These are phyloP conservation scores for Eidolon helvum DNA, from an alignment of 2,113 vertebrate genomes.

Conservation along the genomic window DNA sequence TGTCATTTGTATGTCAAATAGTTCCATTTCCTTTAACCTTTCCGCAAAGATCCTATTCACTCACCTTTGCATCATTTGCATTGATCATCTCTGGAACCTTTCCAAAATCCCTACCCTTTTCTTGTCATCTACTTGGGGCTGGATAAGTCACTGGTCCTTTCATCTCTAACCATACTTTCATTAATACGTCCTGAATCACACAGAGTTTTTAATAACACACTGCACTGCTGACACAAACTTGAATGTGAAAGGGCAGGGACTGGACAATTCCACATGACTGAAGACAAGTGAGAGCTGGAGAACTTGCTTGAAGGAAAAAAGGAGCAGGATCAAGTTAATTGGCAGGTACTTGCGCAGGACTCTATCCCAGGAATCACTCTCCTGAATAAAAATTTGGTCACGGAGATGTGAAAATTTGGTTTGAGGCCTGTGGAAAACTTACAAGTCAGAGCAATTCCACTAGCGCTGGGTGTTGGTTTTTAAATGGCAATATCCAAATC, in stretches of 20 bases:
- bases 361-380: background rate
- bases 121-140: background rate
- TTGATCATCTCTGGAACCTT: background rate
- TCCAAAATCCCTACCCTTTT: background rate
- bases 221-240: background rate
- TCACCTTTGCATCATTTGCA: background rate
- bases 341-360: background rate
- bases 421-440: background rate
- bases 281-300: background rate
- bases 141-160: background rate
- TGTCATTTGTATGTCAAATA: background rate
- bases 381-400: background rate
- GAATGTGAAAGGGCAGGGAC: background rate
- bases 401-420: background rate
- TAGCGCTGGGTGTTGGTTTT: constrained; percentile 37
- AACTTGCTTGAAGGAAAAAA: background rate
- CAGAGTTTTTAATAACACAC: background rate
- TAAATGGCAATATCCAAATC: constrained; percentile 65
- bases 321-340: background rate
- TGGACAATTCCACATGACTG: background rate
- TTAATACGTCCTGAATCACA: background rate
- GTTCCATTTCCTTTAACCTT: background rate
- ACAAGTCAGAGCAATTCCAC: background rate
- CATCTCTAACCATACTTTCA: background rate
- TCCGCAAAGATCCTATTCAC: background rate